Evolutionary conservation across 2,797 vertebrate species (phyloP).

Genomic region (Melanotaenia nigrans): DNA sequence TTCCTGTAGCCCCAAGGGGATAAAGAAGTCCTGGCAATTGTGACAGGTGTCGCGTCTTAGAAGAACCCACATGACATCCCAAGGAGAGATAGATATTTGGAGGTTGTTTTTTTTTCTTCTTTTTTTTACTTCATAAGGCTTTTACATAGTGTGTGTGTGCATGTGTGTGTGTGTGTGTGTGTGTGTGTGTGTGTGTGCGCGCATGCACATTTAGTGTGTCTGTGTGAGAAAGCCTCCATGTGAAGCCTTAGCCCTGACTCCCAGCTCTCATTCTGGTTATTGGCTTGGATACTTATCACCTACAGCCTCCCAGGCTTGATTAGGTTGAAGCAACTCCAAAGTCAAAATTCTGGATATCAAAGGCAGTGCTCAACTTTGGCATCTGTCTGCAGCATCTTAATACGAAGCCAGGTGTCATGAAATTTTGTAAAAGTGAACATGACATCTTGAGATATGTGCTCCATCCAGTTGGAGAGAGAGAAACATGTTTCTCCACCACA

Average conservation of each 20-base stretch:
- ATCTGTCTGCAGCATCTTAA: constrained; percentile 75
- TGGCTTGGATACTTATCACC: constrained; percentile 77
- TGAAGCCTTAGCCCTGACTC: constrained; percentile 44
- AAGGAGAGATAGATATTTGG: constrained; percentile 67
- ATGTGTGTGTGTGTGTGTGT: constrained; percentile 5
- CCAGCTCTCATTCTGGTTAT: constrained; percentile 68
- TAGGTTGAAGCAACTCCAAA: constrained; percentile 74
- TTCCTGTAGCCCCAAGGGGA: constrained; percentile 67
- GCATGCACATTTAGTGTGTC: constrained; percentile 12
- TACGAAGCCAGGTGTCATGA: constrained; percentile 48
- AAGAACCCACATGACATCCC: constrained; percentile 71
- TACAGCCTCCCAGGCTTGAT: constrained; percentile 75
- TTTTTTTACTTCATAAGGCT: constrained; percentile 36
- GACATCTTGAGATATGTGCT: constrained; percentile 46
- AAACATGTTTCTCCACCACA: constrained; percentile 40
- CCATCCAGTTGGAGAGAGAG: constrained; percentile 18
- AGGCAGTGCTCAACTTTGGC: constrained; percentile 72
- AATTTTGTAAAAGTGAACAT: constrained; percentile 44
- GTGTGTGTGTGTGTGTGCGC: neutral
- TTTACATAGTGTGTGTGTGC: constrained; percentile 60
- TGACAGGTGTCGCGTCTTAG: constrained; percentile 78
- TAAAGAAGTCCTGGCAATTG: constrained; percentile 68
- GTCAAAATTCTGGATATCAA: constrained; percentile 76
- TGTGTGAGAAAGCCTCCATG: constrained; percentile 5
- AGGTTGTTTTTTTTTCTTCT: constrained; percentile 29